A percentile compares a stretch with the other conserved stretches of the same genome.
Evolutionary conservation across 2,113 vertebrate genomes (phyloP).

Genomic region (Phodopus roborovskii): DNA sequence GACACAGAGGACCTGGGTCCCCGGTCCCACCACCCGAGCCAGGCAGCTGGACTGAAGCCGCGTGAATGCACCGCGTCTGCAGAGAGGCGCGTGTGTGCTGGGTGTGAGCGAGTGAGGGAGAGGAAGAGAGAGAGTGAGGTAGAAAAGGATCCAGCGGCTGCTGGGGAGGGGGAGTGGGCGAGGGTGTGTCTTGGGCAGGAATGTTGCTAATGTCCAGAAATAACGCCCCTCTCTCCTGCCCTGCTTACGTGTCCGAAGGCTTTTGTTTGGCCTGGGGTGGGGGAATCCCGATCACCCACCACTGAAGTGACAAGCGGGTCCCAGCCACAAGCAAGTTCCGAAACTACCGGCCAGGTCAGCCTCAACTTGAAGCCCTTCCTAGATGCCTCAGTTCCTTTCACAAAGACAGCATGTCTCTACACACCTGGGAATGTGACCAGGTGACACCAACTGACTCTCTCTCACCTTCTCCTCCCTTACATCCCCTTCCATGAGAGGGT

Average conservation of each 20-base stretch:
- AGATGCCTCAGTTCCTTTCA: not conserved
- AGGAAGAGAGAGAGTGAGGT: not conserved
- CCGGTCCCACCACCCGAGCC: not conserved
- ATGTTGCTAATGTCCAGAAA: slow-evolving; percentile 85
- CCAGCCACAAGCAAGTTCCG: not conserved
- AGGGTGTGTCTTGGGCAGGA: slow-evolving; percentile 86
- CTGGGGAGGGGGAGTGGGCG: slow-evolving; percentile 80
- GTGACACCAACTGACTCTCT: not conserved
- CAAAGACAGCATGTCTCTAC: not conserved
- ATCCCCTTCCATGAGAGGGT: not conserved
- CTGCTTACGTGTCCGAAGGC: not conserved
- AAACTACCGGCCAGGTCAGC: not conserved
- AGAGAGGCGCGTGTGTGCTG: slow-evolving; percentile 38
- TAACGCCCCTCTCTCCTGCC: slow-evolving; percentile 78
- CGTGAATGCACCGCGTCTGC: slow-evolving; percentile 59
- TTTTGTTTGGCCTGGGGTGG: not conserved
- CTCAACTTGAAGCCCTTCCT: not conserved
- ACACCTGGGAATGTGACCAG: not conserved
- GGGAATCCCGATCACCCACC: slow-evolving; percentile 8
- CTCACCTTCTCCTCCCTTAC: not conserved
- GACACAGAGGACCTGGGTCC: slow-evolving; percentile 48
- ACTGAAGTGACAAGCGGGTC: slow-evolving; percentile 49
- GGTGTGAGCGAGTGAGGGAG: not conserved
- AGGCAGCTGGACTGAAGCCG: slow-evolving; percentile 35
- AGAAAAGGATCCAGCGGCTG: slow-evolving; percentile 71